phyloP scores from a whole-genome alignment of 2,797 vertebrate species.

The Mormyrus proboscirostris region DNA sequence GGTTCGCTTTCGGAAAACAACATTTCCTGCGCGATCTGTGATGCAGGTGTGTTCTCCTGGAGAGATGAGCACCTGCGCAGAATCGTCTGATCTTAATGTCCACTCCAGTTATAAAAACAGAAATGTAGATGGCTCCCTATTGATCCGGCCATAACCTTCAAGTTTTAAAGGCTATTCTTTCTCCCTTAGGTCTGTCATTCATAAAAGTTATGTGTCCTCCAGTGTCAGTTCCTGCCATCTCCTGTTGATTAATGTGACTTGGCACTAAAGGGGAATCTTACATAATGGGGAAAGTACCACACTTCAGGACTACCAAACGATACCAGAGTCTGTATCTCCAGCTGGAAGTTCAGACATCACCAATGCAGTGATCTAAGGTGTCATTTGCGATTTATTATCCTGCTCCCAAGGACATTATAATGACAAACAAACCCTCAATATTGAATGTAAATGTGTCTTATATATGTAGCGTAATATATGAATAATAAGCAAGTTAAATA shows the following conservation, averaged over 20 bases:
- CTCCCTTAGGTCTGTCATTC: neutral
- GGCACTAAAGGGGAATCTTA: neutral
- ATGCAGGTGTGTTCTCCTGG: neutral
- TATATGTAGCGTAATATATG: neutral
- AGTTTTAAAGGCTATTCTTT: neutral
- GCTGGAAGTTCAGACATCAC: neutral
- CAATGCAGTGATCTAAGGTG: neutral
- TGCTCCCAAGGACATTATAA: neutral
- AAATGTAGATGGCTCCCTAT: neutral
- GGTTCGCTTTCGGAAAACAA: neutral
- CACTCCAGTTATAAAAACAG: neutral
- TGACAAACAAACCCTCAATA: neutral
- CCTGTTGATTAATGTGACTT: neutral
- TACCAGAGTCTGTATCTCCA: neutral
- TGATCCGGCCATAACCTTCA: neutral
- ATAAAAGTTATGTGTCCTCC: neutral
- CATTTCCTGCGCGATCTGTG: neutral
- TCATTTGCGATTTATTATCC: neutral
- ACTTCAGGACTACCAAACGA: neutral
- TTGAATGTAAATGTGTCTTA: neutral
- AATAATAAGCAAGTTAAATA: neutral
- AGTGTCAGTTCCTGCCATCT: neutral
- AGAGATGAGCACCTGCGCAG: neutral
- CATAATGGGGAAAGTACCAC: neutral
- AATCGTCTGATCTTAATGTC: neutral